Base-by-base conservation (phyloP, 2,113 vertebrate species). In the Talpa occidentalis region DNA sequence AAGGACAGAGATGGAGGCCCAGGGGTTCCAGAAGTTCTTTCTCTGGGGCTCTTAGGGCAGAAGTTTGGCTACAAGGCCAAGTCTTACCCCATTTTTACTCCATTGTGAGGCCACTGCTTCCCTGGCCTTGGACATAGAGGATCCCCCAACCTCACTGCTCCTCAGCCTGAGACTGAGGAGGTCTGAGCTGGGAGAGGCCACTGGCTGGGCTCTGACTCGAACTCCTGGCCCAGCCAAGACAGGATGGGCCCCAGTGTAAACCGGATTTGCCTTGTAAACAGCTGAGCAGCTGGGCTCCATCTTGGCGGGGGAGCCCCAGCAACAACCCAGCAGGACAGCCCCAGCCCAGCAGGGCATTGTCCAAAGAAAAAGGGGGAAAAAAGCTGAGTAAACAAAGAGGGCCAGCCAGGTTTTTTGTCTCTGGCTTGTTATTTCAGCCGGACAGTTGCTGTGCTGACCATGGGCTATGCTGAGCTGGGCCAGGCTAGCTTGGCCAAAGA, bases 181-280 rank as follows among this genome's bases (percentile, higher is more conserved):
- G 59, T 52, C 60, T 83, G 60, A 82, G 52, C 69, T 7, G 42
- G 22, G 32, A 95, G 59, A 66, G 37, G 72, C 85, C 64, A 47
- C 47, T 47, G n/a, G 30, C 89, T 78, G 44, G 67, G 49, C 62
- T 88, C 47, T 92, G 60, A 40, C 81, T 91, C 10, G 15, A 92
- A 40, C 74, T 86, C 82, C 93, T 2, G 1, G n/a, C 24, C 14
- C 62, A 94, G 44, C 56, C 77, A 83, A 93, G 96, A 85, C 97
- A 98, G 98, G 97, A 98, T 97, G 97, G 97, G 74, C 96, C 96
- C 77, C 0, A 22, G 93, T 96, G 96, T 97, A 98, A 98, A 98
- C 98, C 98, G 98, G 98, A 98, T 97, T 95, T 47, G 66, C 94
- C 97, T 98, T 98, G 98, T 98, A 98, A 98, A 98, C 98, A 98